These are phyloP conservation scores for Caenorhabditis sp. DNA, from an alignment of 2,888 invertebrate species.

Conservation along the genomic window DNA sequence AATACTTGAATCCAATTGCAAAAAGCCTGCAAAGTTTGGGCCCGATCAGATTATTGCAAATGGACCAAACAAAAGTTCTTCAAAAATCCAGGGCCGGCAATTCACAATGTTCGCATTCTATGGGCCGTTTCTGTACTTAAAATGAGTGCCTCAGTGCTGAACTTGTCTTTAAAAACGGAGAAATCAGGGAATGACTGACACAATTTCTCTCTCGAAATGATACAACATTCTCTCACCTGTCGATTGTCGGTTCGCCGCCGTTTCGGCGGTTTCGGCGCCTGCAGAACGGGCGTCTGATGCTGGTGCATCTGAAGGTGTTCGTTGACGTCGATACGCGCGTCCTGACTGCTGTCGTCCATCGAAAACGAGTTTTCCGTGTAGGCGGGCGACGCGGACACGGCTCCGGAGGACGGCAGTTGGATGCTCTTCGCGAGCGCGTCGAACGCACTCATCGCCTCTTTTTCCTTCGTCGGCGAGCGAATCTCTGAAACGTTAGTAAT, in stretches of 20 bases:
- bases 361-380: conserved; percentile 55
- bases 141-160: no score
- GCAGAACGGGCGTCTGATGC: neutral
- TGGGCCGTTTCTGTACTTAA: no score
- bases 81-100: no score
- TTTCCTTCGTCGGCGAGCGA: conserved; percentile 10
- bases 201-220: neutral
- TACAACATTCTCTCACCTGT: neutral
- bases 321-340: conserved; percentile 29
- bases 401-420: conserved; percentile 57
- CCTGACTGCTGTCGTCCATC: conserved; percentile 52
- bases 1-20: no score
- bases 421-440: conserved; percentile 36
- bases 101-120: no score
- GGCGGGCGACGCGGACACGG: conserved; percentile 52
- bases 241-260: conserved; percentile 2
- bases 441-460: conserved; percentile 11
- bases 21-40: no score
- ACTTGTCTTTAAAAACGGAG: no score
- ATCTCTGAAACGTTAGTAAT: conserved; percentile 4
- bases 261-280: neutral
- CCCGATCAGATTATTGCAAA: no score
- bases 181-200: neutral
- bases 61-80: no score
- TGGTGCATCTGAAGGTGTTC: no score